Percentiles rank a stretch among this genome's conserved stretches.
These are phyloP conservation scores for Bombylius major DNA, from an alignment of 2,888 invertebrate genomes.

Conservation along the genomic window DNA sequence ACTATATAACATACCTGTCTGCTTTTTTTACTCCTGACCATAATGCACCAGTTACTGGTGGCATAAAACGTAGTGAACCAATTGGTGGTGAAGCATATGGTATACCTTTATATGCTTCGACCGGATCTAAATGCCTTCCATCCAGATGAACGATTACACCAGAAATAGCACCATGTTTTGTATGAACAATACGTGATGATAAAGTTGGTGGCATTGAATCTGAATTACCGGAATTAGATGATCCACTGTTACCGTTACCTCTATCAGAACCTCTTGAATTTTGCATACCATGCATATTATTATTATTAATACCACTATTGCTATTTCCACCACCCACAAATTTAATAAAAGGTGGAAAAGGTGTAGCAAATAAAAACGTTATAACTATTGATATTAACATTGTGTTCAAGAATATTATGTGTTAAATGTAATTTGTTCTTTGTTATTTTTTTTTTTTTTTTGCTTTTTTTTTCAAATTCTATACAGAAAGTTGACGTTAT, in stretches of 20 bases:
- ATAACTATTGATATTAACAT: neutral
- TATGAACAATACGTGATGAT: constrained; percentile 72
- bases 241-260: constrained; percentile 8
- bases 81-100: constrained; percentile 90
- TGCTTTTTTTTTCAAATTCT: no score
- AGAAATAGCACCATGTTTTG: constrained; percentile 77
- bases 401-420: neutral
- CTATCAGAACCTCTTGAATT: constrained; percentile 13
- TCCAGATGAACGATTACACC: constrained; percentile 76
- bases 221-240: constrained; percentile 22
- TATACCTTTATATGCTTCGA: constrained; percentile 85
- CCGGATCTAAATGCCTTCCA: constrained; percentile 68
- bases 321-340: constrained; percentile 23
- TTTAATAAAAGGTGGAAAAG: constrained; percentile 18
- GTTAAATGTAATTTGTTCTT: no score
- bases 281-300: constrained; percentile 14
- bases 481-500: no score
- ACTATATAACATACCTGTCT: constrained; percentile 41
- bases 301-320: constrained; percentile 15
- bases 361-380: neutral
- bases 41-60: constrained; percentile 84
- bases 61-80: constrained; percentile 86
- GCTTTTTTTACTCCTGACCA: constrained; percentile 85
- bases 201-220: constrained; percentile 40
- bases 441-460: no score